Evolutionary conservation across 1,140 invertebrate species (phyloP).

Genomic region (Alviniconcha marisindica): DNA sequence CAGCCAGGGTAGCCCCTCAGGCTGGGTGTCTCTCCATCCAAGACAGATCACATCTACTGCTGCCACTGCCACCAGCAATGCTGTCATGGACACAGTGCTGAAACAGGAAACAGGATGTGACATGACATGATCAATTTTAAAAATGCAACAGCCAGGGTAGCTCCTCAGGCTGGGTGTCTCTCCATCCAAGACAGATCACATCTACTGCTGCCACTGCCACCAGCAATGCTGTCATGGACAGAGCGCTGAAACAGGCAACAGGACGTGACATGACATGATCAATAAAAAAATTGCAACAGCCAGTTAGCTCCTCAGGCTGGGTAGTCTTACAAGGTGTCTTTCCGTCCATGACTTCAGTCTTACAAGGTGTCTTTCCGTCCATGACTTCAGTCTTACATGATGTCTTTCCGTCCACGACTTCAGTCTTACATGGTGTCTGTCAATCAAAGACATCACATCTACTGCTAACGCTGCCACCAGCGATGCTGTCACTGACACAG

Average conservation of each 20-base stretch:
- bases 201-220: neutral
- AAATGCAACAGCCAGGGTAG: conserved; percentile 39
- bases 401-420: too few relatives aligned
- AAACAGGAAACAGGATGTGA: too few relatives aligned
- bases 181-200: neutral
- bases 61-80: neutral
- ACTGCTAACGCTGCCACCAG: neutral
- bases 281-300: too few relatives aligned
- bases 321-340: too few relatives aligned
- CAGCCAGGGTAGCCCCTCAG: conserved; percentile 34
- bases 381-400: too few relatives aligned
- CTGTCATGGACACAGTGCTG: conserved; percentile 29
- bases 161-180: conserved; percentile 7
- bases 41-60: conserved; percentile 3
- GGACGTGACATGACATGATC: too few relatives aligned
- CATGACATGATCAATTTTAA: too few relatives aligned
- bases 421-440: too few relatives aligned
- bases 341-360: neutral
- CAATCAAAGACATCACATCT: neutral
- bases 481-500: conserved; percentile 4
- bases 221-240: conserved; percentile 2
- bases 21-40: neutral
- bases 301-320: conserved; percentile 22
- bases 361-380: too few relatives aligned
- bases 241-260: conserved; percentile 37